Percentiles rank a stretch among this genome's conserved stretches.
Evolutionary conservation across 2,113 vertebrate genomes (phyloP).

Genomic region (Apaloderma vittatum): DNA sequence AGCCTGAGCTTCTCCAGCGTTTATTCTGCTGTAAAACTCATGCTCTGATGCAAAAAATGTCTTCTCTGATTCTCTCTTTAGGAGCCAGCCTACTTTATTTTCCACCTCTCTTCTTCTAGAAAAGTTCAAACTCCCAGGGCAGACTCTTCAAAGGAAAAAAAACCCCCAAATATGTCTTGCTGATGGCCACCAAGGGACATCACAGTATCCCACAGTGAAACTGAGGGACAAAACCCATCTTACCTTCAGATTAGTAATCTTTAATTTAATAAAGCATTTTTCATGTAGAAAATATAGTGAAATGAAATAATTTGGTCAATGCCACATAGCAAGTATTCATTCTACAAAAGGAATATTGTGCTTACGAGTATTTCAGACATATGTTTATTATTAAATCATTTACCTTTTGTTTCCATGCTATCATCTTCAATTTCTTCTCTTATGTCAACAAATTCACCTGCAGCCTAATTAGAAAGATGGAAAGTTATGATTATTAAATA

Average conservation of each 20-base stretch:
- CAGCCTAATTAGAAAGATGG: conserved; percentile 78
- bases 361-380: not conserved
- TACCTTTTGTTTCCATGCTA: conserved; percentile 85
- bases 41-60: not conserved
- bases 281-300: not conserved
- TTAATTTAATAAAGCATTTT: not conserved
- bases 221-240: not conserved
- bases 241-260: not conserved
- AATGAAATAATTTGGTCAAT: not conserved
- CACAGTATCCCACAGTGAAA: not conserved
- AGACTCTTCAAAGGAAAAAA: not conserved
- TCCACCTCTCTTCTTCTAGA: not conserved
- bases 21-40: not conserved
- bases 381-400: not conserved
- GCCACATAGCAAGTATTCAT: not conserved
- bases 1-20: not conserved
- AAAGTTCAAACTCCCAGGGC: not conserved
- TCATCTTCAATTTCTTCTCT: conserved; percentile 86
- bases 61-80: not conserved
- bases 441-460: conserved; percentile 91
- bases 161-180: not conserved
- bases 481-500: not conserved
- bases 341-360: not conserved
- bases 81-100: not conserved
- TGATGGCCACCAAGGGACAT: not conserved